Evolutionary conservation across 2,113 vertebrate genomes (phyloP).

Genomic region (Cyanoramphus novaezelandiae): DNA sequence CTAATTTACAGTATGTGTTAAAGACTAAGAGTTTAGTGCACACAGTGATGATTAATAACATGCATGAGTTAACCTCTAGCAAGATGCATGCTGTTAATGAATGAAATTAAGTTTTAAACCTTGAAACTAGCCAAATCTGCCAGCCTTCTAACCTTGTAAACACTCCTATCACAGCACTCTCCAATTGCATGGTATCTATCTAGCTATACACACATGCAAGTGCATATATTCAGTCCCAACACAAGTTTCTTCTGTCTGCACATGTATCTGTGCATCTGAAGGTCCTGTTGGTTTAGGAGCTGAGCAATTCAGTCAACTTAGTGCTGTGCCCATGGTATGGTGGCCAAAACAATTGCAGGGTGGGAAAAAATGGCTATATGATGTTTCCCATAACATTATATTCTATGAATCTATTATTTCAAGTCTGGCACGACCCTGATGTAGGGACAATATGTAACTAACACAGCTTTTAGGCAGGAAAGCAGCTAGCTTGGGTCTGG

Average conservation of each 20-base stretch:
- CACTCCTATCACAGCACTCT: not conserved
- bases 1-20: not conserved
- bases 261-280: not conserved
- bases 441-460: not conserved
- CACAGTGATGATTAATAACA: not conserved
- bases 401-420: not conserved
- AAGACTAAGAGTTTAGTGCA: not conserved
- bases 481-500: not conserved
- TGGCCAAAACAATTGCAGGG: not conserved
- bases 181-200: not conserved
- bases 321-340: not conserved
- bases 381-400: not conserved
- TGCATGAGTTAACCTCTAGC: not conserved
- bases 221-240: not conserved
- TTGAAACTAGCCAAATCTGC: not conserved
- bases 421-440: not conserved
- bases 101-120: not conserved
- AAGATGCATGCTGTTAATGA: not conserved
- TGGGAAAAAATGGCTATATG: accelerated
- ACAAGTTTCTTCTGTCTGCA: not conserved
- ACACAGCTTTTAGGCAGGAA: not conserved
- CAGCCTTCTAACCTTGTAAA: not conserved
- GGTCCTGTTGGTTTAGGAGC: not conserved
- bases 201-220: accelerated
- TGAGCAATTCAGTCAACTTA: not conserved